Percentiles rank a stretch among this genome's conserved stretches.
Evolutionary conservation across 2,113 vertebrate genomes (phyloP).

Genomic region (Ptyas mucosa): DNA sequence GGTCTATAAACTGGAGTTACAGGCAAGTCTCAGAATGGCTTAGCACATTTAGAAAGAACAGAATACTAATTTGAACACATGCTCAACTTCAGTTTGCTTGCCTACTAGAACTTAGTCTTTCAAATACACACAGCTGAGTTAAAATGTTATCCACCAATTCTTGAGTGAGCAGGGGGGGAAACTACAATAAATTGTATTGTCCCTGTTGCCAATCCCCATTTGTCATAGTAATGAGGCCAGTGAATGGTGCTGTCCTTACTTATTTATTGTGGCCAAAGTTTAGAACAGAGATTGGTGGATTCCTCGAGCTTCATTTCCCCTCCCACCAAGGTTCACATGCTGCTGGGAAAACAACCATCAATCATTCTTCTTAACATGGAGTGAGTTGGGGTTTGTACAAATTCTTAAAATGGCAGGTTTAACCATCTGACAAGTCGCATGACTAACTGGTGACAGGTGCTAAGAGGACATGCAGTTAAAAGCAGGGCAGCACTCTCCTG

Average conservation of each 20-base stretch:
- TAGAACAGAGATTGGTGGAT: background rate
- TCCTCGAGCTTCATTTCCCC: background rate
- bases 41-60: background rate
- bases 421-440: background rate
- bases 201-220: background rate
- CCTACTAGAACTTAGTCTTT: background rate
- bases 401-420: background rate
- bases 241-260: background rate
- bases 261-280: background rate
- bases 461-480: background rate
- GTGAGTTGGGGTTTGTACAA: background rate
- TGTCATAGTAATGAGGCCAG: background rate
- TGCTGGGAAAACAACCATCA: background rate
- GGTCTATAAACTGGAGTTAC: background rate
- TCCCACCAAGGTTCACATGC: background rate
- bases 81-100: background rate
- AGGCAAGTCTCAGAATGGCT: background rate
- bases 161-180: background rate
- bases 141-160: background rate
- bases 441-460: background rate
- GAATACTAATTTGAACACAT: background rate
- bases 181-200: background rate
- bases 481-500: background rate
- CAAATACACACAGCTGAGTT: background rate
- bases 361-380: background rate